Conservation (phyloP, 2,113 vertebrate species). For the Engystomops pustulosus region DNA sequence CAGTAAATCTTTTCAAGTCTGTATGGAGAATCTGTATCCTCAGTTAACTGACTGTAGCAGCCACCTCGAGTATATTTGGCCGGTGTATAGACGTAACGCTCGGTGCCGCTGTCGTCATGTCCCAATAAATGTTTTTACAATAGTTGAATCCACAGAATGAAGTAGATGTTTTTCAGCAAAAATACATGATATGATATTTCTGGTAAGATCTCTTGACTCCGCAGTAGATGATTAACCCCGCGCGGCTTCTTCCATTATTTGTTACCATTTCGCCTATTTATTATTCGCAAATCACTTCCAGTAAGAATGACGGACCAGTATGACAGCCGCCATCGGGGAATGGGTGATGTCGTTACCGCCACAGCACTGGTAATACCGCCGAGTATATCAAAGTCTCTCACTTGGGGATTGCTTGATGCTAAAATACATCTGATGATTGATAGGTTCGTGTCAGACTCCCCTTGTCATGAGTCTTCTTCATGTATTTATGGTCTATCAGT, state of each 20-base stretch:
- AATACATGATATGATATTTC: not conserved
- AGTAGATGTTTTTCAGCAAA: too few species aligned
- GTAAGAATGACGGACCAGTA: not conserved
- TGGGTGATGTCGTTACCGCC: conserved; percentile 18
- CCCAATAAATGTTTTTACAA: too few species aligned
- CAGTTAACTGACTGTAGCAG: too few species aligned
- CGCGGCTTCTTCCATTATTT: not conserved
- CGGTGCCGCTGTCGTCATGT: too few species aligned
- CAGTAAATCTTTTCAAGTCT: too few species aligned
- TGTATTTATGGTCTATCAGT: conserved; percentile 19
- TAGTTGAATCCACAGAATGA: too few species aligned
- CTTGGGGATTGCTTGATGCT: conserved; percentile 29
- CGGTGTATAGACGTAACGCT: too few species aligned
- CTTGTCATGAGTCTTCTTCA: not conserved
- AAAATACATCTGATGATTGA: conserved; percentile 38
- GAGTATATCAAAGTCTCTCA: not conserved
- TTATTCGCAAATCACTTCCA: not conserved
- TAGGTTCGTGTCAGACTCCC: not conserved
- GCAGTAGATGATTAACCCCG: not conserved
- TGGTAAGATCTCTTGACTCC: not conserved
- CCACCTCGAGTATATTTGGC: too few species aligned
- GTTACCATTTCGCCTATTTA: not conserved
- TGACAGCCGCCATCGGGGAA: not conserved
- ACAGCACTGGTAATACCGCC: not conserved
- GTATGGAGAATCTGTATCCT: too few species aligned